These are phyloP conservation scores for Sitodiplosis mosellana DNA, from an alignment of 1,140 invertebrate species.

Conservation along the genomic window DNA sequence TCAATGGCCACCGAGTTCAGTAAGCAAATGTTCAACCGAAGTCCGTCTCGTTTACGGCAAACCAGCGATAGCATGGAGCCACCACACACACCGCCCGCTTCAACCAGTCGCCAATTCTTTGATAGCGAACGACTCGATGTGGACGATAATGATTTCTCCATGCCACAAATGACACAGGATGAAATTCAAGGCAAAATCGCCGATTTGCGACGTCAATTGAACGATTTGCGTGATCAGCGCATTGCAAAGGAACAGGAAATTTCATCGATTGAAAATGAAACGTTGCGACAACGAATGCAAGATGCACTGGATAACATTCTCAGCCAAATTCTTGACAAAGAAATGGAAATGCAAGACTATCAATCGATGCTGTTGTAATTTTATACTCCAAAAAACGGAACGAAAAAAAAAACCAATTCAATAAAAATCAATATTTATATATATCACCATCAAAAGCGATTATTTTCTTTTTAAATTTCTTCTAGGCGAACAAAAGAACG, in stretches of 20 bases:
- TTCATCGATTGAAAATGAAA: slow-evolving; percentile 68
- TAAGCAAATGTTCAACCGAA: slow-evolving; percentile 18
- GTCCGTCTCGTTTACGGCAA: slow-evolving; percentile 1
- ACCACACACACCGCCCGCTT: neutral
- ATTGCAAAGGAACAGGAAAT: slow-evolving; percentile 66
- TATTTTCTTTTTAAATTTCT: no score
- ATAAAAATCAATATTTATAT: no score
- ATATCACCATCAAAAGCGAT: no score
- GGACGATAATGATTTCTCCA: neutral
- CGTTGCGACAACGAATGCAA: slow-evolving; percentile 63
- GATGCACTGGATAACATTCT: slow-evolving; percentile 57
- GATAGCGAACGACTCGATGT: neutral
- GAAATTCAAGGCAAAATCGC: slow-evolving; percentile 33
- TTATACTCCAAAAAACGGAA: no score
- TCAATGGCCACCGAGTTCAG: slow-evolving; percentile 20
- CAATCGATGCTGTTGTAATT: neutral
- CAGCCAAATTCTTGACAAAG: slow-evolving; percentile 59
- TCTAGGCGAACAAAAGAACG: no score
- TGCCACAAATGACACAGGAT: slow-evolving; percentile 16
- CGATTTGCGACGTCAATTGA: slow-evolving; percentile 44
- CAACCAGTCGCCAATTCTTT: neutral
- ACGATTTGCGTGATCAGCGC: slow-evolving; percentile 47
- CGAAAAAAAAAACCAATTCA: no score
- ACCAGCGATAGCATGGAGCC: neutral
- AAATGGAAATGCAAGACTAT: slow-evolving; percentile 35